Evolutionary conservation across 2,113 vertebrate species (phyloP), one percentile per base, ranked within the genome.

Genomic region (Antennarius striatus): DNA sequence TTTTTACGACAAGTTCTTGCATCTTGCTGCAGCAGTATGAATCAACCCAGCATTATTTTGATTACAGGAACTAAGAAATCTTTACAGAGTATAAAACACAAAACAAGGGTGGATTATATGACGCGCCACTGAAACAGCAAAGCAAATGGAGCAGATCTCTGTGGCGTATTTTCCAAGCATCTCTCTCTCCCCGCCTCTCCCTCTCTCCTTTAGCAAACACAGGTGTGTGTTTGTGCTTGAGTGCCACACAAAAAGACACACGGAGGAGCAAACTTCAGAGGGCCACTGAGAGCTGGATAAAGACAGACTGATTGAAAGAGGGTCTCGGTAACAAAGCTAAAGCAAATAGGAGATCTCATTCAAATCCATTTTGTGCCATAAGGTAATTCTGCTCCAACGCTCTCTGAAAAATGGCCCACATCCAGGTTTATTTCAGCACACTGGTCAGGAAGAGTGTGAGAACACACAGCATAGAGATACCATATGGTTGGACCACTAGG

Each of bases 201-300:
- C 75, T 68, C 64, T 63, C 72, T 77, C 77, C 86, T 80, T 90
- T 53, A 61, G 86, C 81, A 91, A 90, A 90, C 81, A 90, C 83
- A 84, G 83, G 75, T 87, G 83, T 84, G 81, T 71, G 59, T 81
- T 71, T 88, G 71, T 70, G 45, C 50, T 66, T 53, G 36, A 53
- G 58, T 57, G 54, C 55, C 51, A 40, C 28, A 65, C n/a, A 70
- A 62, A 73, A 48, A 79, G 71, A 51, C 17, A 10, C 47, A 49
- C 32, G 54, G 61, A 75, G 71, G 54, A 60, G 63, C 56, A 48
- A 3, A 30, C n/a, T 56, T 66, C 56, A 61, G 45, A 77, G 30
- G 42, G 10, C 53, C 8, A 28, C 13, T 56, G 40, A 62, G 56
- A 76, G 47, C 6, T 3, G 14, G 46, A 76, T 45, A 54, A 22